phyloP scores from a whole-genome alignment of 2,113 vertebrate genomes.

The Nothobranchius kuhntae region DNA sequence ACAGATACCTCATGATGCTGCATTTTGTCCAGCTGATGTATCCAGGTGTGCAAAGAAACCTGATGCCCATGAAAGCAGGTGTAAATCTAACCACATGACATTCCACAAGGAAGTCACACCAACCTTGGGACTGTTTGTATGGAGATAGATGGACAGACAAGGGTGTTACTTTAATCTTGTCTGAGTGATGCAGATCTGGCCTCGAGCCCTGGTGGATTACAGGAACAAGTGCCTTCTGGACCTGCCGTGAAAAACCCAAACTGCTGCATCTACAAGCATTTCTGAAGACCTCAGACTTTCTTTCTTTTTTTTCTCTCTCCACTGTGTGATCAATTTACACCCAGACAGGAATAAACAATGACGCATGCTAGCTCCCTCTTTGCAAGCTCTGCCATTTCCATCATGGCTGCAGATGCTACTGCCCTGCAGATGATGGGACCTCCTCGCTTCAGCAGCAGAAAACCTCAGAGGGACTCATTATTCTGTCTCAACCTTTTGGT shows the following conservation, averaged over 20 bases:
- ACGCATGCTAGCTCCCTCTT: slow-evolving; percentile 57
- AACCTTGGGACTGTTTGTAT: slow-evolving; percentile 39
- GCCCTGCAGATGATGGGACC: slow-evolving; percentile 13
- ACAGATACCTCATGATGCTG: slow-evolving; percentile 63
- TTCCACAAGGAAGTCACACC: slow-evolving; percentile 56
- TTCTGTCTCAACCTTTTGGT: background rate
- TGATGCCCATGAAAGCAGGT: slow-evolving; percentile 34
- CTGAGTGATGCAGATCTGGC: slow-evolving; percentile 21
- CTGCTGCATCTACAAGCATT: slow-evolving; percentile 50
- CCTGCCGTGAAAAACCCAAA: slow-evolving; percentile 25
- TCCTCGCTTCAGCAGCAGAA: slow-evolving; percentile 6
- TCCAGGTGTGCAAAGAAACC: slow-evolving; percentile 59
- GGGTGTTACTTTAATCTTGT: slow-evolving; percentile 10
- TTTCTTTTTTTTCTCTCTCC: slow-evolving; percentile 50
- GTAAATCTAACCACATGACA: slow-evolving; percentile 64
- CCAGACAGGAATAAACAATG: slow-evolving; percentile 80
- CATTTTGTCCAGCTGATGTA: slow-evolving; percentile 27
- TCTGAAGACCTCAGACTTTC: slow-evolving; percentile 55
- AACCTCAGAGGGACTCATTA: slow-evolving; percentile 26
- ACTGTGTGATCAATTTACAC: slow-evolving; percentile 82
- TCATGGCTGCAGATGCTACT: slow-evolving; percentile 27
- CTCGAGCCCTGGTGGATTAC: slow-evolving; percentile 37
- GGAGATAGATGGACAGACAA: slow-evolving; percentile 2
- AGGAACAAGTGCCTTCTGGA: slow-evolving; percentile 21
- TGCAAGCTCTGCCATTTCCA: slow-evolving; percentile 54